Evolutionary conservation across 2,113 vertebrate genomes (phyloP).

Genomic region (Lophius piscatorius): DNA sequence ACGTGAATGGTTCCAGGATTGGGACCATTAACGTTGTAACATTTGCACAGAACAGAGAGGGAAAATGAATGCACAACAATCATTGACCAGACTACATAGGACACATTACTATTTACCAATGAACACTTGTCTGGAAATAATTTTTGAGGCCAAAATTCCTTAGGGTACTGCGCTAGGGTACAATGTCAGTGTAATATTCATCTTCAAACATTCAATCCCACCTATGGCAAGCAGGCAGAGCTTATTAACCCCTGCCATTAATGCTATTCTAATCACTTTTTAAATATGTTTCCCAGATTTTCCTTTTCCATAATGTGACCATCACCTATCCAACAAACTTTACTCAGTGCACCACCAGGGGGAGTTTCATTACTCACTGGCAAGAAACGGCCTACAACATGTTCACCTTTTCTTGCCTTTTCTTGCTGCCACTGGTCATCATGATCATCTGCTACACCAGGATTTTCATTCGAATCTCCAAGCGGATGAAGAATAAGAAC

Average conservation of each 20-base stretch:
- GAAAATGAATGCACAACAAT: too few species aligned
- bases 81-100: too few species aligned
- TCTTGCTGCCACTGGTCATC: conserved; percentile 78
- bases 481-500: conserved; percentile 67
- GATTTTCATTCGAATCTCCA: conserved; percentile 80
- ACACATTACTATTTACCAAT: too few species aligned
- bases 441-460: conserved; percentile 80
- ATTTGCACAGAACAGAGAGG: too few species aligned
- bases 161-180: too few species aligned
- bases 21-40: too few species aligned
- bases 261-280: not conserved
- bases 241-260: too few species aligned
- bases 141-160: too few species aligned
- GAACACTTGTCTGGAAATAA: too few species aligned
- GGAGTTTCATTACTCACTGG: conserved; percentile 79
- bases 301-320: conserved; percentile 79
- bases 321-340: conserved; percentile 77
- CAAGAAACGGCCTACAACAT: conserved; percentile 82
- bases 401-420: conserved; percentile 82
- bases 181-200: too few species aligned
- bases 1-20: too few species aligned
- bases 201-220: not conserved
- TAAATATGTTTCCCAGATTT: conserved; percentile 62
- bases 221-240: accelerated
- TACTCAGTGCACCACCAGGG: conserved; percentile 80